Evolutionary conservation across 1,140 invertebrate species (phyloP).

Genomic region (Phocides pigmalion): DNA sequence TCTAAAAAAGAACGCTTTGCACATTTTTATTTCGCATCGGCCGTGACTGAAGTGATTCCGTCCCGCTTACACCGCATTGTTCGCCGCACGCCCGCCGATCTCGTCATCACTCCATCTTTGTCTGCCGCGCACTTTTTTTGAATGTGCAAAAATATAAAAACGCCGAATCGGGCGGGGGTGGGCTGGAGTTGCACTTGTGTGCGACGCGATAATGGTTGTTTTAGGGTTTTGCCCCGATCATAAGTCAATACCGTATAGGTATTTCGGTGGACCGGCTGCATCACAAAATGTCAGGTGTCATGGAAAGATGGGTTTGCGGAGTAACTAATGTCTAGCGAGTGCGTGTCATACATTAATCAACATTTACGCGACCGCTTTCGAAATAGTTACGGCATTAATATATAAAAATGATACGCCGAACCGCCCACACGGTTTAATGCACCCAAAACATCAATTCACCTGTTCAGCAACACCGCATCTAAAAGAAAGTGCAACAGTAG

Average conservation of each 20-base stretch:
- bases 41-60: slow-evolving; percentile 69
- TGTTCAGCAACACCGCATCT: slow-evolving; percentile 16
- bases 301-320: slow-evolving; percentile 1
- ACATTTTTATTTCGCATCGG: slow-evolving; percentile 80
- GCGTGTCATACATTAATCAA: slow-evolving; percentile 9
- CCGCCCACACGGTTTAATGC: slow-evolving; percentile 7
- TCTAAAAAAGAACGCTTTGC: slow-evolving; percentile 80
- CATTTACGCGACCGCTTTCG: slow-evolving; percentile 7
- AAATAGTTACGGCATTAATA: slow-evolving; percentile 10
- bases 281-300: slow-evolving; percentile 32
- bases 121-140: slow-evolving; percentile 78
- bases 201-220: slow-evolving; percentile 74
- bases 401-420: slow-evolving; percentile 11
- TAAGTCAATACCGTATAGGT: slow-evolving; percentile 74
- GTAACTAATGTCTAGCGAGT: slow-evolving; percentile 10
- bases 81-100: slow-evolving; percentile 52
- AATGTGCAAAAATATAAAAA: slow-evolving; percentile 84
- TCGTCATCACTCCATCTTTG: slow-evolving; percentile 82
- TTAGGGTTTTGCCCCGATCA: slow-evolving; percentile 77
- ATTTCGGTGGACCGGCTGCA: slow-evolving; percentile 41
- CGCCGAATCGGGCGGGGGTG: slow-evolving; percentile 69
- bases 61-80: slow-evolving; percentile 77
- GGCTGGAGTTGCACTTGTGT: slow-evolving; percentile 66
- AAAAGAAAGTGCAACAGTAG: slow-evolving; percentile 53
- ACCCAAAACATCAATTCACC: slow-evolving; percentile 8